Evolutionary conservation across 1,140 invertebrate species (phyloP), one percentile per base, ranked within the genome.

Genomic region (Spodoptera litura): DNA sequence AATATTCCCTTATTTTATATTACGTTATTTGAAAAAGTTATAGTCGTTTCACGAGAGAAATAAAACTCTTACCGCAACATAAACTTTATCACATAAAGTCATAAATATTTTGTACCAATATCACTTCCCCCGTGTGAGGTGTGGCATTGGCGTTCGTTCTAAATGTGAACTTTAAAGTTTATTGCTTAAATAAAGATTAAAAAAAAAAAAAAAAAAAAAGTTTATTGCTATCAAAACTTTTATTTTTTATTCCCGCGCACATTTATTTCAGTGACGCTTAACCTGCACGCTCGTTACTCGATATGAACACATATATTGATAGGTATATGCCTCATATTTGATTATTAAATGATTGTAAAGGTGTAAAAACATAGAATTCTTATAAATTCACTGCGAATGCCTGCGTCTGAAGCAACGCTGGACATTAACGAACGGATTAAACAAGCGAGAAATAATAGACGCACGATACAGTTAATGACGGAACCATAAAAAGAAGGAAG

Each of bases 401-500:
- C 68, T 78, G 80, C 58, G 68, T 82, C 80, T 85, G 64, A 81
- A 81, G 76, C 58, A 66, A 79, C 78, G 78, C 71, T 61, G 70
- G 68, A 76, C 8, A 44, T 82, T 82, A 85, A 87, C 80, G 77
- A 83, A 80, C 64, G 71, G 72, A 85, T 82, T 78, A 87, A 87
- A 87, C 81, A 88, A 86, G 76, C 70, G 64, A 74, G 83, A 87
- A 91, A 84, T 89, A 91, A 88, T 89, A 87, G 83, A 86, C 85
- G 78, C 77, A 81, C 81, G 88, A 90, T 89, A 92, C 88, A 90
- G 88, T 90, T 91, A 92, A 93, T 90, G 88, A 86, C 85, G 84
- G 82, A 76, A 85, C 81, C 84, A 90, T 88, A 89, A 93, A 93
- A 88, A 86, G 83, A 85, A 87, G 86, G 87, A 91, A 87, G 83